Evolutionary conservation across 2,888 invertebrate species (phyloP), one percentile per base, ranked within the genome.

Genomic region (Apamea sordens): DNA sequence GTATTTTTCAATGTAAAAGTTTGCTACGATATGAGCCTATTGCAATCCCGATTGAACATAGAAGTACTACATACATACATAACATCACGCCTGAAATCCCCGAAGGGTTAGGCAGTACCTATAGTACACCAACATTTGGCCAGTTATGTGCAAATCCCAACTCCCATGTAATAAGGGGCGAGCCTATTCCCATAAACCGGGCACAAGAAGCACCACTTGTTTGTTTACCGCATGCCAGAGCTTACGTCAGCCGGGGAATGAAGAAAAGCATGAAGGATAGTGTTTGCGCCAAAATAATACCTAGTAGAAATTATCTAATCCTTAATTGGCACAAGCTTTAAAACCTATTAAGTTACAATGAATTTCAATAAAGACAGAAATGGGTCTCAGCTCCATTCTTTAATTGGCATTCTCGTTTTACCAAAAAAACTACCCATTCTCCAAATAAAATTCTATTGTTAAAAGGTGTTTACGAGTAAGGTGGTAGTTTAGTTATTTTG

Each of bases 1-100:
- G 21, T 61, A 61, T 86, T 84, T 86, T 80, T 83, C 65, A 69
- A 59, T 76, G 73, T 72, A 63, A 76, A 61, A 61, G 64, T 80
- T 84, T 65, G 64, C 61, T 56, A 50, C 73, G 64, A 83, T 73
- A 79, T 73, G 11, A 56, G 59, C 44, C 63, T 65, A 73, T 71
- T 82, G 41, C 59, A 63, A 61, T 56, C 59, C 72, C 8, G 53
- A 76, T 68, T 85, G 28, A 28, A 61, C 59, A 76, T 59, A 70
- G 36, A 13, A 64, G 11, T 73, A 28, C 8, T 11, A 8, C 11
- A 59, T n/a, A 56, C 56, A 24, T 53, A 53, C 24, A 11, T 56
- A 56, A 11, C 24, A 56, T 24, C 56, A 56, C n/a, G 11, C 56
- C 56, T 11, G 11, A 10, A n/a, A 11, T 56, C 11, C 56, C n/a